Conservation (phyloP, 1,140 invertebrate species). For the Aculops lycopersici region DNA sequence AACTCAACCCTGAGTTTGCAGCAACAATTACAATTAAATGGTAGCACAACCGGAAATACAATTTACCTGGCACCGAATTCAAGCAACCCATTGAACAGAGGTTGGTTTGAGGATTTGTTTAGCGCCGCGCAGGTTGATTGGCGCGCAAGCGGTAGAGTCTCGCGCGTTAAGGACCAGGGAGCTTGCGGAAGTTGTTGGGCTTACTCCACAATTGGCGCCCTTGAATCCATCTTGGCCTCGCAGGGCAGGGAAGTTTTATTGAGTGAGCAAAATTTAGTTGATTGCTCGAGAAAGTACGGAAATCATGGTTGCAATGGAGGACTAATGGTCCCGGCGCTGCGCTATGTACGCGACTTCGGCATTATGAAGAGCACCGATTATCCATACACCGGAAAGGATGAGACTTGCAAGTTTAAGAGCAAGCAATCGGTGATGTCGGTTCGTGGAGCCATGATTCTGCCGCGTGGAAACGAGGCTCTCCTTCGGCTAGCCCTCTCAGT, state of each 20-base stretch:
- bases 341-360: constrained; percentile 50
- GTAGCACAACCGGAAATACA: too few species aligned
- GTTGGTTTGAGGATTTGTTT: too few species aligned
- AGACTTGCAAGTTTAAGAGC: constrained; percentile 52
- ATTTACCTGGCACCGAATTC: too few species aligned
- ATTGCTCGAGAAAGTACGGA: constrained; percentile 10
- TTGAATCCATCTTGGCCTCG: constrained; percentile 10
- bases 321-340: too few species aligned
- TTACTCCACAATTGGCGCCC: constrained; percentile 12
- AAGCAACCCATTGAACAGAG: too few species aligned
- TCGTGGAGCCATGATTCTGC: constrained; percentile 46
- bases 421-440: constrained; percentile 33
- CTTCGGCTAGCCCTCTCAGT: constrained; percentile 45
- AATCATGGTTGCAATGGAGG: constrained; percentile 21
- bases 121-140: too few species aligned
- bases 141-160: too few species aligned
- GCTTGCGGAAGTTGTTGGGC: constrained; percentile 17
- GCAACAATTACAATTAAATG: too few species aligned
- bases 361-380: constrained; percentile 71
- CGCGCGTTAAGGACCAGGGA: too few species aligned
- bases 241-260: constrained; percentile 10
- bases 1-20: too few species aligned
- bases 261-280: constrained; percentile 11
- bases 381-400: constrained; percentile 52
- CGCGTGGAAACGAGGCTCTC: constrained; percentile 44